Evolutionary conservation across 2,888 invertebrate species (phyloP).

Genomic region (Cheilosia vernalis): DNA sequence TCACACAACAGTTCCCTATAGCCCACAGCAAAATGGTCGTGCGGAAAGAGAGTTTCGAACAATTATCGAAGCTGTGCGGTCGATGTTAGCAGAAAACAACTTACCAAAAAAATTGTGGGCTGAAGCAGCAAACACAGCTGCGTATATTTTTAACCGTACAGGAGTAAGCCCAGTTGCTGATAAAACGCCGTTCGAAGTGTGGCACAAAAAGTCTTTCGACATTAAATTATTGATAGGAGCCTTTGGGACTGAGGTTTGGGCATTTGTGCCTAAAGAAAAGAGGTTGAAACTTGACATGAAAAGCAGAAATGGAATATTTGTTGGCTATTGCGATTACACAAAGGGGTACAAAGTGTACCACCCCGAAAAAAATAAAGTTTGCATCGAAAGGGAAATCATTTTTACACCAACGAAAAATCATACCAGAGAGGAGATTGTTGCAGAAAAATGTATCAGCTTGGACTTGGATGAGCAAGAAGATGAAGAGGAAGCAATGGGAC

Average conservation of each 20-base stretch:
- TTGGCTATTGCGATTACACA: too few species aligned
- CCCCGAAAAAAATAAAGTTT: background rate
- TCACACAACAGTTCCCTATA: conserved; percentile 29
- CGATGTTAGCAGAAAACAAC: conserved; percentile 27
- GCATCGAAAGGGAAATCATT: background rate
- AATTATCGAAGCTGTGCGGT: conserved; percentile 22
- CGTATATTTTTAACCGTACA: conserved; percentile 28
- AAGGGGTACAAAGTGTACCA: conserved; percentile 17
- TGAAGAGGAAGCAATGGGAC: background rate
- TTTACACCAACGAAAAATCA: background rate
- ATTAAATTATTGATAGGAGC: too few species aligned
- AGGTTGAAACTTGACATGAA: too few species aligned
- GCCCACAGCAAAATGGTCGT: conserved; percentile 36
- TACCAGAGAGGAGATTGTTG: background rate
- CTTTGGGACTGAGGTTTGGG: too few species aligned
- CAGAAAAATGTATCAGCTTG: background rate
- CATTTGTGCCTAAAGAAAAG: too few species aligned
- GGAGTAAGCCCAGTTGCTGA: too few species aligned
- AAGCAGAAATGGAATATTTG: too few species aligned
- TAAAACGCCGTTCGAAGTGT: too few species aligned
- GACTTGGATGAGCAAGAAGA: background rate
- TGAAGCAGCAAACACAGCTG: conserved; percentile 36
- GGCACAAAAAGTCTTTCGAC: too few species aligned
- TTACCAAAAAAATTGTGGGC: conserved; percentile 25
- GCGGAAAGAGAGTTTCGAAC: conserved; percentile 34